These are phyloP conservation scores for Neoarius graeffei DNA, from an alignment of 2,113 vertebrate genomes.

Conservation along the genomic window DNA sequence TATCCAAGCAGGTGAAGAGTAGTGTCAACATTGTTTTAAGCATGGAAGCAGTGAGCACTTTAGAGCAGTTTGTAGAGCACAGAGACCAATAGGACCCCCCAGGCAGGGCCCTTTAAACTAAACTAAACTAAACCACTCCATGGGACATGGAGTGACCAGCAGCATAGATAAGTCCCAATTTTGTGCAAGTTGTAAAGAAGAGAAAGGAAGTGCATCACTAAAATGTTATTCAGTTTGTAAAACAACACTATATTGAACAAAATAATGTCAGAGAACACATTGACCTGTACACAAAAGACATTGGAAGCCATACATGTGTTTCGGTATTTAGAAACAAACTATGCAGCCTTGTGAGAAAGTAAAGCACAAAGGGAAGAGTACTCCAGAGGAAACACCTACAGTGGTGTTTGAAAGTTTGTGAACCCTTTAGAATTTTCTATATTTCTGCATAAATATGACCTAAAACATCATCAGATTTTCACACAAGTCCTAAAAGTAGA, in stretches of 20 bases:
- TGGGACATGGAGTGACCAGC: slow-evolving; percentile 34
- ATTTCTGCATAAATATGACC: no score
- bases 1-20: background rate
- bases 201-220: background rate
- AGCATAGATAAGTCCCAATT: background rate
- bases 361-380: background rate
- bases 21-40: slow-evolving; percentile 33
- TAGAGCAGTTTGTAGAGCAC: slow-evolving; percentile 22
- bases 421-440: no score
- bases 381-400: background rate
- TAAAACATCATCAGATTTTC: no score
- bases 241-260: background rate
- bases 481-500: no score
- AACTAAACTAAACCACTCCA: no score
- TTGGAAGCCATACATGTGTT: no score
- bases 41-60: slow-evolving; percentile 45
- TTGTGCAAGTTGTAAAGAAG: background rate
- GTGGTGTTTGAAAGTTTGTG: no score
- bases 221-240: background rate
- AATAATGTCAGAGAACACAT: background rate
- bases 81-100: background rate
- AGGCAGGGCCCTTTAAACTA: slow-evolving; percentile 44
- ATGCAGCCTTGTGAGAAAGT: background rate
- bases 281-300: no score
- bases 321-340: background rate